phyloP scores from a whole-genome alignment of 1,140 invertebrate genomes.

The Atta colombica region DNA sequence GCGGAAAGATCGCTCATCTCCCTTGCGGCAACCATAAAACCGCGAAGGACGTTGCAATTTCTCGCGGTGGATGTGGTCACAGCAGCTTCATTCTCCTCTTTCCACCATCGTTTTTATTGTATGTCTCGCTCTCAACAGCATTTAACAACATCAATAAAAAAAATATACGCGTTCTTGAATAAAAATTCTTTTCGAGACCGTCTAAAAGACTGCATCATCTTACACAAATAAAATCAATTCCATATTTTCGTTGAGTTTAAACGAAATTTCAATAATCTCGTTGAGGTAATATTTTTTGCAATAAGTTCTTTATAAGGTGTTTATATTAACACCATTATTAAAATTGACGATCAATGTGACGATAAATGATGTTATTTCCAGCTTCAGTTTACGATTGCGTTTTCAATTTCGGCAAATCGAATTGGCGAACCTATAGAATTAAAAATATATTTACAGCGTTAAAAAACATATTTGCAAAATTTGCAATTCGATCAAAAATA shows the following conservation, averaged over 20 bases:
- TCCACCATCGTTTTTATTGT: background rate
- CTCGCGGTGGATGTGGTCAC: background rate
- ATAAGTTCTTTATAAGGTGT: too few relatives aligned
- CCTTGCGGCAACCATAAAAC: constrained; percentile 20
- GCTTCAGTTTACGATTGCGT: too few relatives aligned
- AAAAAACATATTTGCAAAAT: too few relatives aligned
- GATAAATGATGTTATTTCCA: too few relatives aligned
- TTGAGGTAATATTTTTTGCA: too few relatives aligned
- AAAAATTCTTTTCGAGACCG: background rate
- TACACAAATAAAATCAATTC: constrained; percentile 8
- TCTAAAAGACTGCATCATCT: background rate
- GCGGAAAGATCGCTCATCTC: constrained; percentile 41
- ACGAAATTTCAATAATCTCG: too few relatives aligned
- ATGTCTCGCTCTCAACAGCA: background rate
- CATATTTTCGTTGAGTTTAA: background rate
- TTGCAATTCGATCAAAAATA: too few relatives aligned
- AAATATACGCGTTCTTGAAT: background rate
- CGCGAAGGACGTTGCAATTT: constrained; percentile 29
- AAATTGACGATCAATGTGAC: too few relatives aligned
- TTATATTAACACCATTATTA: too few relatives aligned
- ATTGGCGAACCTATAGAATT: too few relatives aligned
- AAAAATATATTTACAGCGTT: too few relatives aligned
- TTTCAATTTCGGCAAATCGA: too few relatives aligned
- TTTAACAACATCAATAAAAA: background rate
- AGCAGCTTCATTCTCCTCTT: background rate